phyloP scores from a whole-genome alignment of 2,888 invertebrate genomes.

The Aphodius sticticus region DNA sequence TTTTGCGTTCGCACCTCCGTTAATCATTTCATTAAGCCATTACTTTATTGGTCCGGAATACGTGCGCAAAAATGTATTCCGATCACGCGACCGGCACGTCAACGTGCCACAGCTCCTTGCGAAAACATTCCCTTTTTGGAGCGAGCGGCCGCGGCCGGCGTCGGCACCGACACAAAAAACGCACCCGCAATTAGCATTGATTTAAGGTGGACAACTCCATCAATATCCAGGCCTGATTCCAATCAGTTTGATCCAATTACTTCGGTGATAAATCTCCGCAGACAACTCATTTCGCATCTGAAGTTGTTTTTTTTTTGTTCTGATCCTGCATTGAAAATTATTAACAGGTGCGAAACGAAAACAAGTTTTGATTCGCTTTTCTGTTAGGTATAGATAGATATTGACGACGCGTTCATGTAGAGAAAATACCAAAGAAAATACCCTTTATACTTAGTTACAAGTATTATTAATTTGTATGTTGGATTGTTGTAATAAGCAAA shows the following conservation, averaged over 20 bases:
- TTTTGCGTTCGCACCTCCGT: background rate
- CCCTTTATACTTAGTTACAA: too few species aligned
- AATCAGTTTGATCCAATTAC: constrained; percentile 4
- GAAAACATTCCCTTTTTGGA: background rate
- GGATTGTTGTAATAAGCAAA: too few species aligned
- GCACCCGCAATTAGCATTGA: constrained; percentile 4
- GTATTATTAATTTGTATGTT: too few species aligned
- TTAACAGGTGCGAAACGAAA: background rate
- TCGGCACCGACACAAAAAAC: background rate
- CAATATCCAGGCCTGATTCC: background rate
- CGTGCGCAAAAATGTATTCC: background rate
- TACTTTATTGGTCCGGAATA: background rate
- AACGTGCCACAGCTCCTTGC: background rate
- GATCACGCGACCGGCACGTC: background rate
- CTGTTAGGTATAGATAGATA: too few species aligned
- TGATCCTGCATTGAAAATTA: background rate
- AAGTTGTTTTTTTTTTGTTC: background rate
- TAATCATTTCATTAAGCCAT: constrained; percentile 4
- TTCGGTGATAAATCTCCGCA: background rate
- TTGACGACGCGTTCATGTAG: too few species aligned
- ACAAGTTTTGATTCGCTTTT: background rate
- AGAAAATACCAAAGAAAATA: too few species aligned
- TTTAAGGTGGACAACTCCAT: background rate
- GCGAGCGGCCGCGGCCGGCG: background rate
- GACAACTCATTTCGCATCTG: background rate